These are phyloP conservation scores for Resseliella maxima DNA, from an alignment of 2,888 invertebrate genomes.

Conservation along the genomic window DNA sequence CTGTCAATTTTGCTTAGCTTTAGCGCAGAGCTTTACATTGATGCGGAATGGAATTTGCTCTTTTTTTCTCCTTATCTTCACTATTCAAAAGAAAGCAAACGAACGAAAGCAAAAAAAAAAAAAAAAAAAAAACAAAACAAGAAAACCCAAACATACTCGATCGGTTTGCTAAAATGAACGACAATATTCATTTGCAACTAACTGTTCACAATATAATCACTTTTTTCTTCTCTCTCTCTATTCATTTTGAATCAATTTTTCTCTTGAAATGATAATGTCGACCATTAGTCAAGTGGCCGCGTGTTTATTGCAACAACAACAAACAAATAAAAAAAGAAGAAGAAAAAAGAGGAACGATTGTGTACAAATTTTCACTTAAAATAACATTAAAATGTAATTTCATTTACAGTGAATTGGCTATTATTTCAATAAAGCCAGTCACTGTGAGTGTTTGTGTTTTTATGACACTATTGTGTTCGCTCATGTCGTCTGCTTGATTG, in stretches of 20 bases:
- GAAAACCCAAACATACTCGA: no score
- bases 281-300: background rate
- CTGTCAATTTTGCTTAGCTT: slow-evolving; percentile 3
- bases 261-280: slow-evolving; percentile 38
- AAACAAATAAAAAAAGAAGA: no score
- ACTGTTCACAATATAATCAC: background rate
- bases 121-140: no score
- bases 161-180: no score
- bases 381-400: slow-evolving; percentile 38
- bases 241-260: background rate
- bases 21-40: background rate
- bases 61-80: background rate
- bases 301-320: no score
- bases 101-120: background rate
- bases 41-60: background rate
- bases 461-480: slow-evolving; percentile 29
- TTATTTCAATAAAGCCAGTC: no score
- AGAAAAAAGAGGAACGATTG: background rate
- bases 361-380: slow-evolving; percentile 1
- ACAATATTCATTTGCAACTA: background rate
- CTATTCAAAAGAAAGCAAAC: background rate
- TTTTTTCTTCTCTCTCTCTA: background rate
- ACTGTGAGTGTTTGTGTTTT: background rate
- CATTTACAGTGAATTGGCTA: background rate
- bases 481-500: slow-evolving; percentile 34